Base-by-base conservation (phyloP, 2,113 vertebrate genomes). In the Axis porcinus region DNA sequence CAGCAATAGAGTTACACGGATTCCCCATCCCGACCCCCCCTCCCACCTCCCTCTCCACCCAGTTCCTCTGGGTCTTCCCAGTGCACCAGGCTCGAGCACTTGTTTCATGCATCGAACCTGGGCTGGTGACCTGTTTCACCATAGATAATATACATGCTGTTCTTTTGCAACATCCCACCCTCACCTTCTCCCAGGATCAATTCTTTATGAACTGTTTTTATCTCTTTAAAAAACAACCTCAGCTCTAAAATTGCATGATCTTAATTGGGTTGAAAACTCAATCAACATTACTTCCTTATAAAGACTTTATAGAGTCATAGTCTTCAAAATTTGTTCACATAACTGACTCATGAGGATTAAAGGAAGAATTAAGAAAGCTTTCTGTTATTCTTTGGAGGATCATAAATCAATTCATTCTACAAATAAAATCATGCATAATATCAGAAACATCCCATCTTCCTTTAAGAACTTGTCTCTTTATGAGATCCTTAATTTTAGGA, bases 151-250 rank as follows among this genome's bases (percentile, higher is more conserved):
- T n/a, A n/a, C n/a, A n/a, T n/a, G n/a, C n/a, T n/a, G n/a, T n/a
- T n/a, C n/a, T n/a, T n/a, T n/a, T n/a, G n/a, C n/a, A n/a, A n/a
- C n/a, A n/a, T n/a, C n/a, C n/a, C n/a, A n/a, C n/a, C n/a, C n/a
- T n/a, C n/a, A n/a, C n/a, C n/a, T n/a, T n/a, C n/a, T n/a, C n/a
- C n/a, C n/a, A 83, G 6, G 55, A 45, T 78, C 82, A 58, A n/a
- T 92, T 84, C 47, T 78, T 97, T 86, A 57, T 86, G 23, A 94
- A 60, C 11, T 86, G 17, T 79, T 33, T 78, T 90, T 91, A 50
- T 62, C 47, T 94, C 76, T 78, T 94, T n/a, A 57, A 81, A 96
- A 94, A 87, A 25, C 40, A 97, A 67, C n/a, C 14, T 85, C 81
- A 84, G 7, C 40, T 93, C 30, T 94, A 45, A 94, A 78, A 94